These are phyloP conservation scores for Tetragnatha montana DNA, from an alignment of 2,888 invertebrate genomes.

Conservation along the genomic window DNA sequence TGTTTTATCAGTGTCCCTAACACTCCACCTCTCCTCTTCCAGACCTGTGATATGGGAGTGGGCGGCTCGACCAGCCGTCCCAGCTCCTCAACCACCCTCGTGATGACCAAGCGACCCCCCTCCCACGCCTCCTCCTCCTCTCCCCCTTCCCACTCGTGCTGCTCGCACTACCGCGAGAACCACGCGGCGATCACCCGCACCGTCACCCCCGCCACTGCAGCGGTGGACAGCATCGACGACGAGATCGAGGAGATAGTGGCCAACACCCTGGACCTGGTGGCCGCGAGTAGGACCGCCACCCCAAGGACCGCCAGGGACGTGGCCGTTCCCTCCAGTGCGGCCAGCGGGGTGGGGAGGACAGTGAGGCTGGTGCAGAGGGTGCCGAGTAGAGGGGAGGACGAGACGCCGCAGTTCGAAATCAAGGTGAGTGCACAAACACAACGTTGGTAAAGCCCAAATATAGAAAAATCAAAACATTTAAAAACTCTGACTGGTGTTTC, in stretches of 20 bases:
- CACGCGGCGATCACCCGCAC: constrained; percentile 44
- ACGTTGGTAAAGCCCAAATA: too few species aligned
- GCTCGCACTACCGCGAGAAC: constrained; percentile 60
- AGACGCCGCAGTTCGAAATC: constrained; percentile 44
- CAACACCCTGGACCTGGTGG: constrained; percentile 51
- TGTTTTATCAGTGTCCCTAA: not conserved
- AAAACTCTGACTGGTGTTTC: too few species aligned
- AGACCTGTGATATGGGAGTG: constrained; percentile 41
- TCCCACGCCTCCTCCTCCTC: not conserved
- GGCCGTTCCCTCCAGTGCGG: not conserved
- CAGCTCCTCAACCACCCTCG: constrained; percentile 22
- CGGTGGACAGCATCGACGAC: constrained; percentile 57
- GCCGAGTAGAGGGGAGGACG: constrained; percentile 10
- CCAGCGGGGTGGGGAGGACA: constrained; percentile 22
- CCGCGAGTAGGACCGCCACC: not conserved
- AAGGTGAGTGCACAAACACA: constrained; percentile 55
- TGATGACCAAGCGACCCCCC: constrained; percentile 12
- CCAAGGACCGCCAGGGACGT: constrained; percentile 12
- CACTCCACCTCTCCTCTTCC: not conserved
- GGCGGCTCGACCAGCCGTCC: constrained; percentile 62
- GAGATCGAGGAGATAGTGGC: constrained; percentile 69
- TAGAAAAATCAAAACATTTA: too few species aligned
- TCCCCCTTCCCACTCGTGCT: constrained; percentile 31
- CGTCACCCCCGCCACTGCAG: constrained; percentile 35
- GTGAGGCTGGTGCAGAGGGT: constrained; percentile 26